Evolutionary conservation across 2,113 vertebrate genomes (phyloP).

Genomic region (Probosciger aterrimus): DNA sequence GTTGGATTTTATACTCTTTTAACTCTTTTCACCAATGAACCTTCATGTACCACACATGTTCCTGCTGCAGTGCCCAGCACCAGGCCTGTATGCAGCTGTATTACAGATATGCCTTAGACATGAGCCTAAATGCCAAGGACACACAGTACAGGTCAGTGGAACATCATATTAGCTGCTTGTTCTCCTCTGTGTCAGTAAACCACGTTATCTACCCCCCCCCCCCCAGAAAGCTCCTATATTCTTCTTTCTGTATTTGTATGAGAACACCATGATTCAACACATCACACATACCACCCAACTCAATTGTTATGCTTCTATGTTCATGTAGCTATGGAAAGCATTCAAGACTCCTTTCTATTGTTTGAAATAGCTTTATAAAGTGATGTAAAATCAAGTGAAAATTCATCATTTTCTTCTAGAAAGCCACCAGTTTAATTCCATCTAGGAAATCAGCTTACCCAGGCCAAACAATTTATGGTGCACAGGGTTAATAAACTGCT

Average conservation of each 20-base stretch:
- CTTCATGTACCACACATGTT: rapidly evolving
- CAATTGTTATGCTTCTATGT: rapidly evolving
- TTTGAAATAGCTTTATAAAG: not conserved
- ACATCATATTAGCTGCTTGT: not conserved
- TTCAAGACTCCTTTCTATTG: not conserved
- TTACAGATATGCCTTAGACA: not conserved
- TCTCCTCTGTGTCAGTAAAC: not conserved
- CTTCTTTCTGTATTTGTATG: not conserved
- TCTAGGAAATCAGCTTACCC: not conserved
- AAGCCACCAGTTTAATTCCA: not conserved
- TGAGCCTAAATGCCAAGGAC: not conserved
- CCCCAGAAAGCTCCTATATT: not conserved
- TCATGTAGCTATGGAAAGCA: not conserved
- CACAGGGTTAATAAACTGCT: not conserved
- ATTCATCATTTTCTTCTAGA: not conserved
- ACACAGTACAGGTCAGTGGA: rapidly evolving
- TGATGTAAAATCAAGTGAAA: not conserved
- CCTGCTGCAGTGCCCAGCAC: not conserved
- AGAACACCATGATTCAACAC: not conserved
- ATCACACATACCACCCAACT: rapidly evolving
- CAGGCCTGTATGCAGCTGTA: not conserved
- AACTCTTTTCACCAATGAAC: not conserved
- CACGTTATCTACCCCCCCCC: not conserved
- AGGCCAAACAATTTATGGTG: not conserved
- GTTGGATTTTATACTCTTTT: not conserved